These are phyloP conservation scores for Neolamprologus sp. DNA, from an alignment of 2,113 vertebrate genomes.

Conservation along the genomic window DNA sequence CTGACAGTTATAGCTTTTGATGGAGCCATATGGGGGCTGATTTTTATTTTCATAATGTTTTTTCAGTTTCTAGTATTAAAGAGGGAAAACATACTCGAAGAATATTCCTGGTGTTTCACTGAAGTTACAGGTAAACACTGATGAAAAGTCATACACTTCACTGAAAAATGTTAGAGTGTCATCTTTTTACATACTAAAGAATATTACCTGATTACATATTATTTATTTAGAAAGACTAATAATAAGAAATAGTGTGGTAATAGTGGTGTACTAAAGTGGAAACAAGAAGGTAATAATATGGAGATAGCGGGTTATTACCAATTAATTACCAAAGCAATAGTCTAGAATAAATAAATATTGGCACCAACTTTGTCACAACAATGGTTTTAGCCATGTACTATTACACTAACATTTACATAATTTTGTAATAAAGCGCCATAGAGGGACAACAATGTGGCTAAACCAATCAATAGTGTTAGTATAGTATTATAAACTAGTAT, in stretches of 20 bases:
- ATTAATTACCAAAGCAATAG: neutral
- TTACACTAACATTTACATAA: neutral
- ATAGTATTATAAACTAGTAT: neutral
- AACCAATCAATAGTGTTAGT: neutral
- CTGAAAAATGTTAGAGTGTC: neutral
- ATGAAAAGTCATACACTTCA: neutral
- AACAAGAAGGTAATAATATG: neutral
- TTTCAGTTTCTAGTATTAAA: neutral
- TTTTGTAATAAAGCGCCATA: neutral
- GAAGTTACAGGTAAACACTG: neutral
- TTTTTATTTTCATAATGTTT: neutral
- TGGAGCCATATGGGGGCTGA: neutral
- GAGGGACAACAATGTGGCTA: neutral
- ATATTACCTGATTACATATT: neutral
- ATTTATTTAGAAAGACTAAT: neutral
- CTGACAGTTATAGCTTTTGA: neutral
- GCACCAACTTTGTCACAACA: neutral
- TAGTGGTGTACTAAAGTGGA: neutral
- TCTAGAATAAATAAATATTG: neutral
- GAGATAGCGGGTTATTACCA: neutral
- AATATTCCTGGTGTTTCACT: neutral
- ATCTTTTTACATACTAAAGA: neutral
- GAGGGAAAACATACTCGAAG: neutral
- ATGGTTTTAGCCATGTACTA: neutral
- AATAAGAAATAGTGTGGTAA: neutral